phyloP scores from a whole-genome alignment of 2,797 vertebrate species.

The Cryptoprocta ferox region DNA sequence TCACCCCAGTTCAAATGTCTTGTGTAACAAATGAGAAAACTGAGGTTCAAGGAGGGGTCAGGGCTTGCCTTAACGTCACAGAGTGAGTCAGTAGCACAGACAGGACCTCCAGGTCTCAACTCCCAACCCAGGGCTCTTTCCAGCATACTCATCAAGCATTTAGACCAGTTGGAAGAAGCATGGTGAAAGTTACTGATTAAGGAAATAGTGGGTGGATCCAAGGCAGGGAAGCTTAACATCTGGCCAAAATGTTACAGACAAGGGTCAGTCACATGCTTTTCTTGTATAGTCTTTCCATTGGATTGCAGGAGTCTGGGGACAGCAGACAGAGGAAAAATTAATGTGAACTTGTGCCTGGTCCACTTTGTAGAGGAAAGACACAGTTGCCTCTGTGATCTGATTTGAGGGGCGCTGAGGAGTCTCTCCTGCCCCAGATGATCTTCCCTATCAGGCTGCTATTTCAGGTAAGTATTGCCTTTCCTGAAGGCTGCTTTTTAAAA shows the following conservation, averaged over 20 bases:
- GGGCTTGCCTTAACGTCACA: conserved; percentile 52
- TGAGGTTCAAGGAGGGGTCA: conserved; percentile 59
- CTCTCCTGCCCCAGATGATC: neutral
- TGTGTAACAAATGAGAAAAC: neutral
- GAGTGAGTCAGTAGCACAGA: conserved; percentile 62
- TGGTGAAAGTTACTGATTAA: conserved; percentile 55
- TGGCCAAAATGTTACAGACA: conserved; percentile 60
- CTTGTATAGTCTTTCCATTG: conserved; percentile 60
- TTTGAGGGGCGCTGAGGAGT: neutral
- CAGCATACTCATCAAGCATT: conserved; percentile 52
- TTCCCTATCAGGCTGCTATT: neutral
- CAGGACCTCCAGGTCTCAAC: conserved; percentile 53
- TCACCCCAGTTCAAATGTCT: neutral
- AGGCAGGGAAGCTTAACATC: conserved; percentile 38
- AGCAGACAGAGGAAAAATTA: conserved; percentile 29
- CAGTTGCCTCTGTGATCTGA: neutral
- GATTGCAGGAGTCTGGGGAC: conserved; percentile 11
- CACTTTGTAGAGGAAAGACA: conserved; percentile 13
- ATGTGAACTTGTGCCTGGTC: conserved; percentile 24
- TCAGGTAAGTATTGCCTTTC: neutral
- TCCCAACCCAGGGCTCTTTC: conserved; percentile 54
- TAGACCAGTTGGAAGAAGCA: conserved; percentile 57
- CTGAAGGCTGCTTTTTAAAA: conserved; percentile 17
- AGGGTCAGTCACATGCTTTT: conserved; percentile 52
- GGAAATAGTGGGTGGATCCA: conserved; percentile 44